Evolutionary conservation across 2,797 vertebrate species (phyloP).

Genomic region (Calcarius lapponicus): DNA sequence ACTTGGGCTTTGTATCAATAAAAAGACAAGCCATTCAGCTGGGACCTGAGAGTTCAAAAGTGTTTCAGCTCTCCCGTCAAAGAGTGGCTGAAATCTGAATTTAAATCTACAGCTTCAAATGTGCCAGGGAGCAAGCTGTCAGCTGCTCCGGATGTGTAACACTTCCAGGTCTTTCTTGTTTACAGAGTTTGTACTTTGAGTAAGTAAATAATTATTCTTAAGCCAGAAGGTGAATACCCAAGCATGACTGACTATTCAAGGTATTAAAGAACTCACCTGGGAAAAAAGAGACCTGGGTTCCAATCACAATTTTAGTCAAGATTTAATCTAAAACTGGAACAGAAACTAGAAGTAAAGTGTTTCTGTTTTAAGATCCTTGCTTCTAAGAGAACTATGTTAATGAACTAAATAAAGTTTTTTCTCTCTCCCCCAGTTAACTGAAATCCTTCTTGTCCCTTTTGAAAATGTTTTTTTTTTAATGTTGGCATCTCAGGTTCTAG

Average conservation of each 20-base stretch:
- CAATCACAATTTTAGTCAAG: not conserved
- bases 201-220: conserved; percentile 5
- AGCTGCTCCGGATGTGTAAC: not conserved
- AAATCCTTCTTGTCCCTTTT: not conserved
- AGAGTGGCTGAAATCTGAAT: not conserved
- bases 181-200: not conserved
- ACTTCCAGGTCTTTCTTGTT: not conserved
- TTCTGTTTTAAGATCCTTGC: not conserved
- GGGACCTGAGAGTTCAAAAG: not conserved
- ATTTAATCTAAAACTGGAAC: not conserved
- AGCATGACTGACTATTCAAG: not conserved
- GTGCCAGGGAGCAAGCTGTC: not conserved
- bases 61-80: not conserved
- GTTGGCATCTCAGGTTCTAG: not conserved
- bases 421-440: not conserved
- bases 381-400: not conserved
- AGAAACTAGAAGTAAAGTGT: not conserved
- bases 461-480: not conserved
- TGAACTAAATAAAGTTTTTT: not conserved
- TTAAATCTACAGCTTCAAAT: not conserved
- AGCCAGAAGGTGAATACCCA: not conserved
- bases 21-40: not conserved
- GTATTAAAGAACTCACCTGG: not conserved
- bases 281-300: not conserved
- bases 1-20: not conserved